These are phyloP conservation scores for Caenorhabditis sulstoni DNA, from an alignment of 2,888 invertebrate genomes.

Conservation along the genomic window DNA sequence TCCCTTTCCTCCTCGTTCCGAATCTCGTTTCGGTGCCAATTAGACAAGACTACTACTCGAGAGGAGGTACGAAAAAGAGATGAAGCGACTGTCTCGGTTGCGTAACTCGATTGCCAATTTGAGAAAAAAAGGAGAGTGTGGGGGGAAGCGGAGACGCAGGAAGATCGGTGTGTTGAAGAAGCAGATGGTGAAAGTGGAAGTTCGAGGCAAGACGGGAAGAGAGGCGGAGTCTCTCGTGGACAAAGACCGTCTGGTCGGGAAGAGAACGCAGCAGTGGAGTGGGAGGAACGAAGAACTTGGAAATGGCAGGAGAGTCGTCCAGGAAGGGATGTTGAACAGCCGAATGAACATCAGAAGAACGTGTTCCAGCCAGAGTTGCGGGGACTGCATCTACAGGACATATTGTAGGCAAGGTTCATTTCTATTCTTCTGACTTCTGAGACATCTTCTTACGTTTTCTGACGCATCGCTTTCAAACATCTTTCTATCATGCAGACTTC, in stretches of 20 bases:
- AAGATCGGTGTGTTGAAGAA: slow-evolving; percentile 2
- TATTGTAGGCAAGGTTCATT: no score
- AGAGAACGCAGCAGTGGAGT: no score
- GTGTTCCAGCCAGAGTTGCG: no score
- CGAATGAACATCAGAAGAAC: no score
- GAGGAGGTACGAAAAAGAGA: slow-evolving; percentile 23
- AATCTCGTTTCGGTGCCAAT: slow-evolving; percentile 52
- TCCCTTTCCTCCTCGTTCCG: slow-evolving; percentile 4
- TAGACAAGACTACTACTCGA: slow-evolving; percentile 29
- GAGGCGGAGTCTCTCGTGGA: slow-evolving; percentile 13
- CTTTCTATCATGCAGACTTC: slow-evolving; percentile 9
- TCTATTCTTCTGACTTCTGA: background rate
- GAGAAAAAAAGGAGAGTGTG: slow-evolving; percentile 18
- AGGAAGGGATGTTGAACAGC: no score
- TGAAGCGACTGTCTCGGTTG: slow-evolving; percentile 26
- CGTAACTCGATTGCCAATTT: slow-evolving; percentile 23
- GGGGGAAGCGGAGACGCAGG: slow-evolving; percentile 8
- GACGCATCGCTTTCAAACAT: background rate
- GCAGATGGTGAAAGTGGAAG: slow-evolving; percentile 13
- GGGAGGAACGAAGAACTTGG: background rate
- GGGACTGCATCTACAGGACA: no score
- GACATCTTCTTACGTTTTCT: background rate
- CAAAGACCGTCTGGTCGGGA: background rate
- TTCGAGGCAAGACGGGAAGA: background rate
- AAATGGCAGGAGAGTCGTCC: no score